Base-by-base conservation (phyloP, 2,797 vertebrate genomes). In the Taeniopygia guttata region DNA sequence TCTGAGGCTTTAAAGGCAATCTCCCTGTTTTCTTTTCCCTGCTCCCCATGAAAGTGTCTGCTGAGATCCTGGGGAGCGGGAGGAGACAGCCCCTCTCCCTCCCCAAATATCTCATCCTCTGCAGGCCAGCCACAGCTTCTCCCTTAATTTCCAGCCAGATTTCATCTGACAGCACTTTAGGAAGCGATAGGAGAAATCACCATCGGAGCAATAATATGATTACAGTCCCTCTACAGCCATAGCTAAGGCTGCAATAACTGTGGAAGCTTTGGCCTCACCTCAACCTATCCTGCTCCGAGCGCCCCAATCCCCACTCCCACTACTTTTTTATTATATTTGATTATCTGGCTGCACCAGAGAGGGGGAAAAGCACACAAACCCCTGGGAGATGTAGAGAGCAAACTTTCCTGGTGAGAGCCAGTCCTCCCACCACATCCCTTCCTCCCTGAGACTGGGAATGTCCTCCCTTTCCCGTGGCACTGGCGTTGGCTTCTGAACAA, bases 131-230 rank as follows among this genome's bases (percentile, higher is more conserved):
- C 80, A 48, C 55, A 49, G 72, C 67, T 77, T 87, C 69, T 68
- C 74, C 89, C 80, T 91, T 69, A 81, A 95, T 94, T 95, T 87
- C 82, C 77, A 85, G 36, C 26, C 85, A 64, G 75, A 90, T 81
- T 85, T 89, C 73, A 80, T 36, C 91, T 77, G 72, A 92, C 62
- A 62, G 80, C 59, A 11, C 90, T 95, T 96, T 34, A 76, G 36
- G 60, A 93, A 88, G 73, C 1, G 4, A 58, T 40, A 67, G 26
- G 5, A 83, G 83, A 88, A 92, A 79, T 72, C 90, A 63, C 84
- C 67, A n/a, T 56, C 1, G 5, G 78, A 95, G 91, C 87, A 84
- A 59, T 77, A 74, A 94, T 20, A 85, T 10, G 9, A 93, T 93
- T 87, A 90, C 45, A 51, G 85, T 60, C 95, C 95, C 96, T 87